Conservation (phyloP, 2,888 invertebrate species). For the Imbricaverruca yamaguchii region DNA sequence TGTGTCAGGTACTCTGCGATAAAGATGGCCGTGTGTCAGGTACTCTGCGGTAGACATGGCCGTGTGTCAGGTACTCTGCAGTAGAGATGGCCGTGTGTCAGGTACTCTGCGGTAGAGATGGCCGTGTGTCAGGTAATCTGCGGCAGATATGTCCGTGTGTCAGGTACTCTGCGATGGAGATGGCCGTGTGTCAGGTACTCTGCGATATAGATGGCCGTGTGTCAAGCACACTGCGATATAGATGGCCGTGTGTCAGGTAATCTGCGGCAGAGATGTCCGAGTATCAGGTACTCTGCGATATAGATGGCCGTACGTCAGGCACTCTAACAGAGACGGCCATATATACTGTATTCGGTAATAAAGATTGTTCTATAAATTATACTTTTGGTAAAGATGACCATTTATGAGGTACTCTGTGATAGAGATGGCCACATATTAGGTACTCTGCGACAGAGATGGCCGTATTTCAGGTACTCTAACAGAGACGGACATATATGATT, state of each 20-base stretch:
- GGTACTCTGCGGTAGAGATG: background rate
- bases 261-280: too few species aligned
- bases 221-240: too few species aligned
- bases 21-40: background rate
- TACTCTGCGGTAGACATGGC: background rate
- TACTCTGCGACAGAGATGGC: constrained; percentile 61
- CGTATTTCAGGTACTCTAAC: constrained; percentile 37
- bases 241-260: background rate
- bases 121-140: background rate
- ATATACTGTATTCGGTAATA: too few species aligned
- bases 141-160: background rate
- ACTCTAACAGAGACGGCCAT: too few species aligned
- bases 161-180: background rate
- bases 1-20: background rate
- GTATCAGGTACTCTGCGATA: too few species aligned
- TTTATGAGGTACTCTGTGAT: constrained; percentile 78
- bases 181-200: background rate
- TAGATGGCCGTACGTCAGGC: too few species aligned
- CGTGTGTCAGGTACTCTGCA: background rate
- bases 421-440: constrained; percentile 55
- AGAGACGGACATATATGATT: background rate
- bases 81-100: background rate
- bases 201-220: background rate
- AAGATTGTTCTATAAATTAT: too few species aligned
- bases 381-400: too few species aligned